phyloP scores from a whole-genome alignment of 2,797 vertebrate species.

The Gymnoscopelus braueri region DNA sequence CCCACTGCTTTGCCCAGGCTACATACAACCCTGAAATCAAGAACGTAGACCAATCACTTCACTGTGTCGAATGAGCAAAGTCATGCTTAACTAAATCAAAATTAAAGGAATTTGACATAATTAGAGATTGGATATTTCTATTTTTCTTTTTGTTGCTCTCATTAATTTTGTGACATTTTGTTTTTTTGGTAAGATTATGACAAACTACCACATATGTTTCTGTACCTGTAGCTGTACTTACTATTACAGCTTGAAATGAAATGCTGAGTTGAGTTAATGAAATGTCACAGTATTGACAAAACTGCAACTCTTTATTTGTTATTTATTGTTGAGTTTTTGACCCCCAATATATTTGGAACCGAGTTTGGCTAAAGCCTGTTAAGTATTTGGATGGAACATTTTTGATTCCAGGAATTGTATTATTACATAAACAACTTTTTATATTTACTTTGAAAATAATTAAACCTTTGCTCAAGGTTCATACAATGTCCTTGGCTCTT shows the following conservation, averaged over 20 bases:
- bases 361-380: too few species aligned
- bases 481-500: too few species aligned
- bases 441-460: too few species aligned
- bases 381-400: too few species aligned
- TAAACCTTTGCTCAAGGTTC: too few species aligned
- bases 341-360: too few species aligned
- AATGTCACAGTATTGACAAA: background rate
- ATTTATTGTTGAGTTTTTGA: background rate
- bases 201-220: background rate
- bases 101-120: too few species aligned
- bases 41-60: conserved; percentile 57
- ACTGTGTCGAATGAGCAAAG: conserved; percentile 51
- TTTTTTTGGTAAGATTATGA: conserved; percentile 12
- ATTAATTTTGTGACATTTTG: conserved; percentile 7
- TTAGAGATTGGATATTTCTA: background rate
- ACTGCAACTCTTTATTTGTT: background rate
- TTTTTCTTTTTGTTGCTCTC: background rate
- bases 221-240: conserved; percentile 22
- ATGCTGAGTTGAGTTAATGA: background rate
- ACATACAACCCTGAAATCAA: conserved; percentile 70
- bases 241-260: background rate
- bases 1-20: conserved; percentile 71
- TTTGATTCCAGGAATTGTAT: background rate
- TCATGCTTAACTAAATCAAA: background rate
- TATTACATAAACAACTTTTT: background rate